Base-by-base conservation (phyloP, 2,888 invertebrate species). In the Pristionchus arcanus region DNA sequence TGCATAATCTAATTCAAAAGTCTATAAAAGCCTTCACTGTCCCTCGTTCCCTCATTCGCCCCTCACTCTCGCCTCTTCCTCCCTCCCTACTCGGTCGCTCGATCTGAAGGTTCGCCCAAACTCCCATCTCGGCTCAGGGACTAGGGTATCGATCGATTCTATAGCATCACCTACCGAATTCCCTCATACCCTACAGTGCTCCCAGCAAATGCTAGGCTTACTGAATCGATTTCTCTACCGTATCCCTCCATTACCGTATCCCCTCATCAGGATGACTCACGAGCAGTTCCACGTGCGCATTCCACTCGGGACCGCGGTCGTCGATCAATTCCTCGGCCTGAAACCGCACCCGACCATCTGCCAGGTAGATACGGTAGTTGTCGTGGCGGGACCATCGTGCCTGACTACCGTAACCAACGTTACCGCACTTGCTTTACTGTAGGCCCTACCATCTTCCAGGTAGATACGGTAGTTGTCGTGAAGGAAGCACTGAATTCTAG, bases 261-360 rank as follows among this genome's bases (percentile, higher is more conserved):
- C 15, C 25, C n/a, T n/a, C 21, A 63, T 85, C 25, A 86, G 89
- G 87, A 92, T 92, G 92, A 90, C 92, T 21, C 91, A 91, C 77
- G 88, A 91, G 68, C 91, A 92, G 90, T 91, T 71, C 86, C 91
- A 91, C 85, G 91, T 91, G 28, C 90, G 91, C 19, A 91, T 92
- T 90, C 93, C 93, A 9, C 91, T 92, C 34, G 93, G 92, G 7
- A 90, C 89, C 34, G 91, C 92, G 2, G 90, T 90, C 49, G 90
- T 92, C 74, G 92, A 93, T 77, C 92, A 92, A 66, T 93, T 92
- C 89, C 90, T 93, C 81, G 92, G 92, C n/a, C 90, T 93, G 63
- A 87, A 88, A 59, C 92, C 91, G 0, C 93, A 92, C 89, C 93
- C 94, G 28, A 92, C 91, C 37, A 93, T 93, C 89, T 90, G 92